Evolutionary conservation across 2,113 vertebrate species (phyloP), one percentile per base, ranked within the genome.

Genomic region (Chroicocephalus ridibundus): DNA sequence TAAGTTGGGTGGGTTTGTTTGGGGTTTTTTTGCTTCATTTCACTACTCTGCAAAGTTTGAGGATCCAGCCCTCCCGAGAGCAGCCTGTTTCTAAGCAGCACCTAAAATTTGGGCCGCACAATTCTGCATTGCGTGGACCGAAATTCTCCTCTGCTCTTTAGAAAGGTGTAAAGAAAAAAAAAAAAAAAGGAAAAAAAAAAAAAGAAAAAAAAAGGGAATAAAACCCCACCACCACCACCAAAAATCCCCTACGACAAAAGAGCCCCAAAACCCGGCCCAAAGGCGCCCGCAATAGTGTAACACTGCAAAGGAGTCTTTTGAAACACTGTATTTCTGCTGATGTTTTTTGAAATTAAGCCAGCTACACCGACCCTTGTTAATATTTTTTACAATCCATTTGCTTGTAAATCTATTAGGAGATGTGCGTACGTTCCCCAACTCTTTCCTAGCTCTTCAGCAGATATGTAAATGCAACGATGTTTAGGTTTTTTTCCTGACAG

Each of bases 271-370:
- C 31, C 51, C 75, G 58, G 58, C 26, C 60, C 88, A 82, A 65
- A 91, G 75, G 83, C 44, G 6, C 82, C 68, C 7, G 69, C 69
- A 78, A 96, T 32, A 94, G 91, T 18, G 68, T 79, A 92, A 65
- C 75, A 10, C 83, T 83, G 96, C 88, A 90, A 81, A 94, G 77
- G 75, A 95, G 68, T 34, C 88, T 83, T 90, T 92, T 60, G 88
- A 87, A 97, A 96, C 93, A 97, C 94, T 81, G 26, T 94, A 96
- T 96, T 96, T 86, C 84, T 74, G 72, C 76, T 96, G 97, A 94
- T 96, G 88, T 95, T 74, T 80, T 96, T 96, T 95, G 94, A 97
- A 98, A 97, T 80, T 69, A 91, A 95, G 93, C 96, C 97, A 98
- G 96, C 77, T 60, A 93, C 90, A 75, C 94, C 36, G 36, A 97